Evolutionary conservation across 2,113 vertebrate species (phyloP).

Genomic region (Trochalopteron elliotii): DNA sequence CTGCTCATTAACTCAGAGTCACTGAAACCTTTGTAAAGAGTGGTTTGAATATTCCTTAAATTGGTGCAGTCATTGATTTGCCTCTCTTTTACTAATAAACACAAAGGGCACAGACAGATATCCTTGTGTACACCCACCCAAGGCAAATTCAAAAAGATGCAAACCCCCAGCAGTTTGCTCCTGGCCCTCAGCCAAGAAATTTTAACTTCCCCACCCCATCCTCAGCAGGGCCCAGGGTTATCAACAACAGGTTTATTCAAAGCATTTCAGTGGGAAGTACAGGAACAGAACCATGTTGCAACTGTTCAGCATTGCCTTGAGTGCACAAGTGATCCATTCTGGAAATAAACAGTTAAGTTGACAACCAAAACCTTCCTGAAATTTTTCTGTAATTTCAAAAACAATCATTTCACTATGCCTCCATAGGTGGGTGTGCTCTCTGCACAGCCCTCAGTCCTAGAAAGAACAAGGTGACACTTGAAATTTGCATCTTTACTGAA

Average conservation of each 20-base stretch:
- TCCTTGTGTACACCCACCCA: neutral
- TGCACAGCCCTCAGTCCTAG: neutral
- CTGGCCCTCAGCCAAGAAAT: neutral
- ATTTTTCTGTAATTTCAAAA: neutral
- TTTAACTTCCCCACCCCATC: neutral
- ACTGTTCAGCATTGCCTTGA: neutral
- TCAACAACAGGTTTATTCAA: rapidly evolving
- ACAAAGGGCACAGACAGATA: neutral
- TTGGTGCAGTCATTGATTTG: neutral
- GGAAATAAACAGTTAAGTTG: neutral
- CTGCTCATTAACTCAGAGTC: neutral
- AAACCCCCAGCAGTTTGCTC: neutral
- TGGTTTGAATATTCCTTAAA: neutral
- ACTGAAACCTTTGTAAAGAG: neutral
- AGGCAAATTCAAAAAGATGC: neutral
- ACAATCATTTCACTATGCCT: neutral
- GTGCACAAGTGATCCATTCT: neutral
- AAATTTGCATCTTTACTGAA: neutral
- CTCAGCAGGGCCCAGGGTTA: neutral
- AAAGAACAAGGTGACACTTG: neutral
- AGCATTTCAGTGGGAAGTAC: neutral
- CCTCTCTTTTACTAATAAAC: neutral
- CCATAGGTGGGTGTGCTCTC: rapidly evolving
- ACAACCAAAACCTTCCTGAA: neutral
- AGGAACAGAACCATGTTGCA: neutral